Evolutionary conservation across 1,140 invertebrate species (phyloP), one percentile per base, ranked within the genome.

Genomic region (Lasaia peninsularis): DNA sequence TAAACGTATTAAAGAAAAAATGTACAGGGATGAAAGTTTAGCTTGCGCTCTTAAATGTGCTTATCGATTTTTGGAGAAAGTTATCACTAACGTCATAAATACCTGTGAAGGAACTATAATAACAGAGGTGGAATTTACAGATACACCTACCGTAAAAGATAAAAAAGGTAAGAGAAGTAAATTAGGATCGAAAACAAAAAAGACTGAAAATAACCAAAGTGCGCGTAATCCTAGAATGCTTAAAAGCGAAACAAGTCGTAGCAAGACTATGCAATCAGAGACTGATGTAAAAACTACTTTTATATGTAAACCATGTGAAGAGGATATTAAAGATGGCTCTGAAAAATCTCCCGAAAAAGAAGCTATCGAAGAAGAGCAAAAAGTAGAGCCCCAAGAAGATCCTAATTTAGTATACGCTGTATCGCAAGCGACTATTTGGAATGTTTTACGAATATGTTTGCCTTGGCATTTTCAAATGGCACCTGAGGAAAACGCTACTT

Each of bases 391-490:
- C 4, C 52, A 71, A 49, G 56, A 64, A 52, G 76, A 85, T 62
- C 71, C 76, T 10, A 71, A 79, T 40, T 33, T 86, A 53, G 64
- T 56, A 1, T 88, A 86, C 37, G 67, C 74, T 16, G 76, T 88
- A 7, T 74, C 69, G 56, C 81, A 86, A 65, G 49, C 69, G 7
- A 71, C 75, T 34, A 83, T 88, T 59, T 86, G 78, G 81, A 88
- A 88, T 35, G 67, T 88, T 11, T 61, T 88, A 7, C 59, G 68
- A 24, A 75, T 85, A 55, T 86, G 80, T 44, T 68, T 88, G n/a
- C 86, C 86, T 0, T 86, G 83, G 80, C 78, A 85, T 56, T 88
- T 86, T 54, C 14, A 56, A 18, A 56, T 80, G n/a, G 11, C 70
- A 6, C 71, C 80, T 9, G 78, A 86, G 52, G 68, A 69, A 56